Percentiles rank a stretch among this genome's conserved stretches.
Evolutionary conservation across 2,888 invertebrate species (phyloP).

Genomic region (Syrista parreyssii): DNA sequence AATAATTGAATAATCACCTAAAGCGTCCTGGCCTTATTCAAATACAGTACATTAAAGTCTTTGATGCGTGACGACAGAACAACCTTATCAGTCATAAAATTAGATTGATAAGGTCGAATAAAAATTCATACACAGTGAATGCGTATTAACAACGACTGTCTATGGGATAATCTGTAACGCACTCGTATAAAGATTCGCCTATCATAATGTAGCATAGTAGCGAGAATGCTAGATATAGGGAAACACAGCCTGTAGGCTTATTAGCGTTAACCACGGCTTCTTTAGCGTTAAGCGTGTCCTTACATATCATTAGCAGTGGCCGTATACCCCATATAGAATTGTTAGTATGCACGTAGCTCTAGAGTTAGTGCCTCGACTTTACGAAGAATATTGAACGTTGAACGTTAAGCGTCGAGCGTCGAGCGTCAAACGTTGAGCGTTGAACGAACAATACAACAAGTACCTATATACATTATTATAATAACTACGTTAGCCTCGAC

Average conservation of each 20-base stretch:
- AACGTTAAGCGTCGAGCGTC: too few species aligned
- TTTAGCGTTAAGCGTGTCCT: constrained; percentile 16
- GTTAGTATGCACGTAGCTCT: neutral
- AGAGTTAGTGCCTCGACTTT: constrained; percentile 1
- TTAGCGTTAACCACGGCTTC: constrained; percentile 12
- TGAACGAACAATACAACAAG: neutral
- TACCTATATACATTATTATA: neutral
- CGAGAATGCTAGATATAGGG: neutral
- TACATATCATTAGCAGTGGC: constrained; percentile 20
- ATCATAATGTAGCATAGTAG: too few species aligned
- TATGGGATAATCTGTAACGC: too few species aligned
- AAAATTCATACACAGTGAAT: too few species aligned
- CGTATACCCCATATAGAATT: constrained; percentile 5
- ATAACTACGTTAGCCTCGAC: neutral
- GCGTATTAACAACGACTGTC: too few species aligned
- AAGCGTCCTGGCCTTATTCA: too few species aligned
- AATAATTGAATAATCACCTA: too few species aligned
- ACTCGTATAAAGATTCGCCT: too few species aligned
- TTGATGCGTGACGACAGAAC: too few species aligned
- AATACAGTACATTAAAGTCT: too few species aligned
- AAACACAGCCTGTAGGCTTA: neutral
- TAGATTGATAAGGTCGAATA: too few species aligned
- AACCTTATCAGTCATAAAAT: too few species aligned
- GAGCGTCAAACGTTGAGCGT: neutral
- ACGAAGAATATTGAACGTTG: neutral